Evolutionary conservation across 2,797 vertebrate genomes (phyloP).

Genomic region (Brotula barbata): DNA sequence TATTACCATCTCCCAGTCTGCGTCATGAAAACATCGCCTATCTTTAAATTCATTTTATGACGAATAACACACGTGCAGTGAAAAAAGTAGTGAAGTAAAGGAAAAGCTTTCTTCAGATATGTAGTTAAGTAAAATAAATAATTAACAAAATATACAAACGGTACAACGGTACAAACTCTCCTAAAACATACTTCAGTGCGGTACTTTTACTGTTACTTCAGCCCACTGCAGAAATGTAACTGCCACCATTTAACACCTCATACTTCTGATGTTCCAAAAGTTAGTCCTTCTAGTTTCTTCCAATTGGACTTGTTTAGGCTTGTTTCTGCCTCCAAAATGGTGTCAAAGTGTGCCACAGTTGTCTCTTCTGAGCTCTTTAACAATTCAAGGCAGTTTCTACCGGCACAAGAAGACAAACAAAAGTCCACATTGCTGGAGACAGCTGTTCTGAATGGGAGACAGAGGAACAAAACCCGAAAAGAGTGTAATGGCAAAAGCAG

Average conservation of each 20-base stretch:
- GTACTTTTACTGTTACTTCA: too few relatives aligned
- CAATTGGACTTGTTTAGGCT: constrained; percentile 46
- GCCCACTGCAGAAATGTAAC: constrained; percentile 18
- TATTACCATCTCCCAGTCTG: too few relatives aligned
- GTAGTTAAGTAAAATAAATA: too few relatives aligned
- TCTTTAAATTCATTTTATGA: too few relatives aligned
- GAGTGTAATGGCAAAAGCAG: constrained; percentile 76
- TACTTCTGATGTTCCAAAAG: constrained; percentile 18
- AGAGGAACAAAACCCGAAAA: constrained; percentile 47
- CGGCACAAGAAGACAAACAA: constrained; percentile 44
- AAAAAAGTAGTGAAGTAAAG: too few relatives aligned
- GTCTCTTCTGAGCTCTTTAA: constrained; percentile 41
- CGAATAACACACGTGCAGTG: too few relatives aligned
- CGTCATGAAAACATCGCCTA: too few relatives aligned
- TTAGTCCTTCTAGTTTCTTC: constrained; percentile 23
- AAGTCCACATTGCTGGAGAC: constrained; percentile 49
- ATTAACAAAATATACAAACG: too few relatives aligned
- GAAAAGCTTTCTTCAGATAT: too few relatives aligned
- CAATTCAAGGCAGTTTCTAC: constrained; percentile 41
- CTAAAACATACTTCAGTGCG: too few relatives aligned
- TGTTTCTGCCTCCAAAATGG: constrained; percentile 23
- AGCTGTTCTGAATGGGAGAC: constrained; percentile 61
- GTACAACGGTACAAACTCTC: too few relatives aligned
- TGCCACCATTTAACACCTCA: constrained; percentile 17
- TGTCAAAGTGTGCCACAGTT: constrained; percentile 4